Conservation (phyloP, 2,113 vertebrate genomes). For the Protomyctophum bolini region DNA sequence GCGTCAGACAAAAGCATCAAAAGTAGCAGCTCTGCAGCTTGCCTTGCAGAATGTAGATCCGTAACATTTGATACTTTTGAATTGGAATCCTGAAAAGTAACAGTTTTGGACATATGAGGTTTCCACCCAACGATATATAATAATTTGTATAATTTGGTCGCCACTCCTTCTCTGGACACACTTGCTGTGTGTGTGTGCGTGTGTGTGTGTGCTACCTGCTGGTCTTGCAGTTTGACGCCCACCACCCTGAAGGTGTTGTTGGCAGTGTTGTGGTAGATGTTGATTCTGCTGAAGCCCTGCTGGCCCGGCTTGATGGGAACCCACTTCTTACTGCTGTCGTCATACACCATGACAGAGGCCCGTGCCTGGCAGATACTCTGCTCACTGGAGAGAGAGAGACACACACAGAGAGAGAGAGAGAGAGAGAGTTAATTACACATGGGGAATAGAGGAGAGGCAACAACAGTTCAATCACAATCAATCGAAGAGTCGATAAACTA, state of each 20-base stretch:
- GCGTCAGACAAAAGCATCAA: no score
- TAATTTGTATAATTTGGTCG: no score
- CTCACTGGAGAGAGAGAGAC: constrained; percentile 81
- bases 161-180: no score
- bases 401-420: not conserved
- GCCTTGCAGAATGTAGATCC: no score
- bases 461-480: not conserved
- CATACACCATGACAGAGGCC: constrained; percentile 99
- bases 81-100: no score
- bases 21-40: no score
- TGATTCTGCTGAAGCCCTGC: constrained; percentile 99
- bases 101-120: no score
- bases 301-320: constrained; percentile 97
- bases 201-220: constrained; percentile 82
- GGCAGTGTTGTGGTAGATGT: constrained; percentile 98
- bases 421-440: not conserved
- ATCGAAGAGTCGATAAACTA: not conserved
- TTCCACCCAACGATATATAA: no score
- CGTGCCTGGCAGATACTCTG: constrained; percentile 99
- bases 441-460: no score
- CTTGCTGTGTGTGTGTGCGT: no score
- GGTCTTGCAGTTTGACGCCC: constrained; percentile 98
- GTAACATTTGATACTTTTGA: no score
- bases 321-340: constrained; percentile 99
- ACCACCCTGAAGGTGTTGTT: constrained; percentile 97